These are phyloP conservation scores for Steatornis caripensis DNA, from an alignment of 2,113 vertebrate genomes.

Conservation along the genomic window DNA sequence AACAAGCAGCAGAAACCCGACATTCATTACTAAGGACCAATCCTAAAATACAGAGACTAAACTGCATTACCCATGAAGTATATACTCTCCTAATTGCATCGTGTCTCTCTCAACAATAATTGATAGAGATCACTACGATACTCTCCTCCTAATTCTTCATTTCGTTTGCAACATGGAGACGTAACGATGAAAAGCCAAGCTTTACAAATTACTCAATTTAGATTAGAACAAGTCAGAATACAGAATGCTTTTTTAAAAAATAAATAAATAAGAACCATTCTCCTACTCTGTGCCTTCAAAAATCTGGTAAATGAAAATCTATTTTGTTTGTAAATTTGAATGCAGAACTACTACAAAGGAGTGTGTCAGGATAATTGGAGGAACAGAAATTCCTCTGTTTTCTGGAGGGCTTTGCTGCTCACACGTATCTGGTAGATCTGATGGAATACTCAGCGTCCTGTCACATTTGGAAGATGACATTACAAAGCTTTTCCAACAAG, in stretches of 20 bases:
- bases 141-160: not conserved
- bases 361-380: slow-evolving; percentile 8
- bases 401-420: slow-evolving; percentile 5
- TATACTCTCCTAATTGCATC: not conserved
- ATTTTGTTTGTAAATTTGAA: not conserved
- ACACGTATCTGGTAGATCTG: not conserved
- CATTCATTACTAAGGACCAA: not conserved
- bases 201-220: not conserved
- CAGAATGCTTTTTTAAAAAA: not conserved
- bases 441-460: slow-evolving; percentile 28
- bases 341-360: not conserved
- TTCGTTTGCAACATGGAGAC: not conserved
- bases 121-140: not conserved
- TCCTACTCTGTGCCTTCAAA: not conserved
- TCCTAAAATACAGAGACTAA: not conserved
- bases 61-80: not conserved
- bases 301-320: not conserved
- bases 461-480: slow-evolving; percentile 22
- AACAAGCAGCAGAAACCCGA: not conserved
- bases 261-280: not conserved
- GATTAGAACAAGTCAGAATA: not conserved
- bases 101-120: not conserved
- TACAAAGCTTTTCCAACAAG: not conserved
- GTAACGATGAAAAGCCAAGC: not conserved
- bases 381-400: slow-evolving; percentile 16